Evolutionary conservation across 30 jellyfish, hydroid and myxozoan species (phyloP), one percentile per base, ranked within the genome.

Genomic region (Hydra vulgaris): DNA sequence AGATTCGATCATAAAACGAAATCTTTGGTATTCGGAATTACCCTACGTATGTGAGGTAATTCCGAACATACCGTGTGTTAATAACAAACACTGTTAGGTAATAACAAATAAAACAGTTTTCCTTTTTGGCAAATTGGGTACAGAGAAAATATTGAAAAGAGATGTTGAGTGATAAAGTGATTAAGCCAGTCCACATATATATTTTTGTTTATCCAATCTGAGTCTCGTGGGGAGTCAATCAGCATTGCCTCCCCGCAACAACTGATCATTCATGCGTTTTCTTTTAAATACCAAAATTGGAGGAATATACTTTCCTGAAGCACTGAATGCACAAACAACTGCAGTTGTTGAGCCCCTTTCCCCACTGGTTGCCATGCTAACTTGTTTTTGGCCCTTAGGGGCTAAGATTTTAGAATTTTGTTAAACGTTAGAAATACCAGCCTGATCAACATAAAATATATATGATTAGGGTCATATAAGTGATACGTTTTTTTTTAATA

Each of bases 301-400:
- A 69, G 76, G 76, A 20, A 69, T 69, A 20, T 21, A 21, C 25
- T 20, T 69, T 23, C 76, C 22, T 66, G 72, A 17, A 53, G 89
- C 88, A 82, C 81, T 74, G 18, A 82, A 22, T 7, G 70, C 79
- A 55, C 88, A 73, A 26, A 78, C 56, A 20, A 82, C 83, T 26
- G 89, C 73, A 21, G 66, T 85, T 26, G 76, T 25, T 24, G 52
- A 8, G 21, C 61, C 89, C 89, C 61, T 40, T 40, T 40, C 61
- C 5, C 61, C 61, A 40, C 61, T 40, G 8, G 61, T 40, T 40
- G 61, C 61, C 61, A 40, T 40, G 8, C 61, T 12, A 40, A 12
- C 61, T 40, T 40, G 61, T 40, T 40, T 40, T 12, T 40, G 12
- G 61, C 61, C 12, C 12, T 40, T 40, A 3, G 61, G 61, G 61